These are phyloP conservation scores for Agrochola litura DNA, from an alignment of 2,888 invertebrate species.

Conservation along the genomic window DNA sequence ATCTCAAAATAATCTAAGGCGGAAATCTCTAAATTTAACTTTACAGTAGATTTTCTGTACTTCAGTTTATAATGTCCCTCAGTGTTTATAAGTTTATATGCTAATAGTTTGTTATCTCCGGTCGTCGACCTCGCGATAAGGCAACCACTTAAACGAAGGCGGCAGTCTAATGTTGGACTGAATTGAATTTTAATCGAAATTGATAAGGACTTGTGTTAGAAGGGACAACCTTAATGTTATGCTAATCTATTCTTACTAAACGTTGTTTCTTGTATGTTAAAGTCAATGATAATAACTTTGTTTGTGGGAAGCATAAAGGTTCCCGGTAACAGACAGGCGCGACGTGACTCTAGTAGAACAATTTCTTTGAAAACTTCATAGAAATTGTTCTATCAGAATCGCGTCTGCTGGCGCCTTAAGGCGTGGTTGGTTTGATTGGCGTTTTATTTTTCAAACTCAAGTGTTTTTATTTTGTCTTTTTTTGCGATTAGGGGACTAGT, in stretches of 20 bases:
- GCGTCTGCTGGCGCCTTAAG: neutral
- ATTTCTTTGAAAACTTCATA: neutral
- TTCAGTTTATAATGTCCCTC: slow-evolving; percentile 5
- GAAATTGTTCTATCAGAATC: neutral
- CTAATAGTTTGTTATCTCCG: slow-evolving; percentile 65
- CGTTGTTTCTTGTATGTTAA: neutral
- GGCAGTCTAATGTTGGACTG: slow-evolving; percentile 2
- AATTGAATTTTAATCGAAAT: slow-evolving; percentile 52
- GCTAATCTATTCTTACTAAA: slow-evolving; percentile 1
- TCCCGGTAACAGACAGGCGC: neutral
- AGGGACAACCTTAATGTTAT: neutral
- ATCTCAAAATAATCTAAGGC: neutral
- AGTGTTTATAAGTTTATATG: slow-evolving; percentile 49
- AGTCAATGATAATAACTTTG: neutral
- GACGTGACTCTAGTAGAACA: neutral
- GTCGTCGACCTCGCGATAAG: slow-evolving; percentile 65
- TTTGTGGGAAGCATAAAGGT: neutral
- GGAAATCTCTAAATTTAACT: neutral
- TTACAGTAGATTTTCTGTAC: neutral
- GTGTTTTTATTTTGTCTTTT: neutral
- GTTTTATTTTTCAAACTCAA: neutral
- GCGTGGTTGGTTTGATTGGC: neutral
- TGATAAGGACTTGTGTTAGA: slow-evolving; percentile 17
- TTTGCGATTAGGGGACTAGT: neutral
- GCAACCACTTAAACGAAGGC: slow-evolving; percentile 9